phyloP scores from a whole-genome alignment of 2,113 vertebrate species.

The Psilopogon haemacephalus region DNA sequence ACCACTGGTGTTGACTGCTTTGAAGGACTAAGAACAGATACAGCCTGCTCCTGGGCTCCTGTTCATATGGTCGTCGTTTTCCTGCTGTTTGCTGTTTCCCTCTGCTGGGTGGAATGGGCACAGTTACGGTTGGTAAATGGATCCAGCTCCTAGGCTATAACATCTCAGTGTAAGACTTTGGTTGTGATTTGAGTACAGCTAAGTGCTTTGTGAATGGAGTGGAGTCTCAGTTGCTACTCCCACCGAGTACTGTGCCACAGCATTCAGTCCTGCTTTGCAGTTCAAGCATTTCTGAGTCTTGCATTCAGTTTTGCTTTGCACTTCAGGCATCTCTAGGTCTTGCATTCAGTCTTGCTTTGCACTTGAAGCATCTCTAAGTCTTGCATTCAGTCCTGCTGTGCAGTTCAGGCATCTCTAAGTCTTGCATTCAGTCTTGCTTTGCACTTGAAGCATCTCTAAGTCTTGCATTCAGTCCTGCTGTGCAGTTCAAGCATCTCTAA shows the following conservation, averaged over 20 bases:
- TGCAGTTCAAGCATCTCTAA: fast-evolving
- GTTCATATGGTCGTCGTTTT: conserved; percentile 45
- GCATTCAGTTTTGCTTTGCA: neutral
- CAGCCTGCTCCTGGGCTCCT: conserved; percentile 28
- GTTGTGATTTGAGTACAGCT: neutral
- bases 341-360: neutral
- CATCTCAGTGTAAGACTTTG: neutral
- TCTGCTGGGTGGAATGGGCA: conserved; percentile 62
- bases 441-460: fast-evolving
- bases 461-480: neutral
- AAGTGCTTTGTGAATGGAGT: neutral
- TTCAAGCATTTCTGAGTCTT: fast-evolving
- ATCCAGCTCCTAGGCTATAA: neutral
- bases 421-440: neutral
- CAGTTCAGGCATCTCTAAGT: fast-evolving
- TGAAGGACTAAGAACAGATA: conserved; percentile 10
- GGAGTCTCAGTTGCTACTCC: neutral
- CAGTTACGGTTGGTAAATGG: neutral
- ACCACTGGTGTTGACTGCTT: conserved; percentile 13
- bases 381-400: neutral
- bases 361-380: fast-evolving
- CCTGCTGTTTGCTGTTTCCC: conserved; percentile 41
- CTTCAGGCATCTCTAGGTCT: fast-evolving
- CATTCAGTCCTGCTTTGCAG: neutral
- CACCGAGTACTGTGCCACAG: neutral